These are phyloP conservation scores for Diuraphis noxia DNA, from an alignment of 1,140 invertebrate genomes.

Conservation along the genomic window DNA sequence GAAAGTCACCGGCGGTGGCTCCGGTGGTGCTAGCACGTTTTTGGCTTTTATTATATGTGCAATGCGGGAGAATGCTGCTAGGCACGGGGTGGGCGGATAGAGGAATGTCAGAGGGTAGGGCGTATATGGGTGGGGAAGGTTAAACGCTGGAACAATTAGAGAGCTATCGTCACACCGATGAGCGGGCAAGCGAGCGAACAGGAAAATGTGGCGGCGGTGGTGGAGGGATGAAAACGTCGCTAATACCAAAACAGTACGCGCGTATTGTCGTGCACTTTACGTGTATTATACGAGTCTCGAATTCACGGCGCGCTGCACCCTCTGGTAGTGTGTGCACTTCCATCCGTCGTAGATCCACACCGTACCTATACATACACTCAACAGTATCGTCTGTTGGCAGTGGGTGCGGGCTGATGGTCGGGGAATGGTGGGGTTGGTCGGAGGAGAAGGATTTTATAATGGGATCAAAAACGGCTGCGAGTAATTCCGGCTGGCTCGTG, in stretches of 20 bases:
- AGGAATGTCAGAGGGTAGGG: neutral
- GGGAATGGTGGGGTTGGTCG: neutral
- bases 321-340: neutral
- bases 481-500: slow-evolving; percentile 19
- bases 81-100: too few relatives aligned
- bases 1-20: neutral
- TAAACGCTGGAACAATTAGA: slow-evolving; percentile 20
- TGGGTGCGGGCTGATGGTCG: neutral
- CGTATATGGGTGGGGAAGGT: neutral
- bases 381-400: neutral
- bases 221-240: neutral
- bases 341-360: neutral
- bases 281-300: neutral
- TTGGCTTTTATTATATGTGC: neutral
- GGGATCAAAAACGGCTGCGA: slow-evolving; percentile 40
- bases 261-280: slow-evolving; percentile 11
- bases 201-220: neutral
- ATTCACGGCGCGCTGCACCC: neutral
- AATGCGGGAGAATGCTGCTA: neutral
- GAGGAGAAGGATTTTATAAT: neutral
- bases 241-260: neutral
- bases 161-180: neutral
- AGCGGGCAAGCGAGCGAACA: neutral
- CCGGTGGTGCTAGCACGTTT: neutral
- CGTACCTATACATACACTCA: neutral